A percentile compares a stretch with the other conserved stretches of the same genome.
Evolutionary conservation across 2,888 invertebrate genomes (phyloP).

Genomic region (Tortrix viridana): DNA sequence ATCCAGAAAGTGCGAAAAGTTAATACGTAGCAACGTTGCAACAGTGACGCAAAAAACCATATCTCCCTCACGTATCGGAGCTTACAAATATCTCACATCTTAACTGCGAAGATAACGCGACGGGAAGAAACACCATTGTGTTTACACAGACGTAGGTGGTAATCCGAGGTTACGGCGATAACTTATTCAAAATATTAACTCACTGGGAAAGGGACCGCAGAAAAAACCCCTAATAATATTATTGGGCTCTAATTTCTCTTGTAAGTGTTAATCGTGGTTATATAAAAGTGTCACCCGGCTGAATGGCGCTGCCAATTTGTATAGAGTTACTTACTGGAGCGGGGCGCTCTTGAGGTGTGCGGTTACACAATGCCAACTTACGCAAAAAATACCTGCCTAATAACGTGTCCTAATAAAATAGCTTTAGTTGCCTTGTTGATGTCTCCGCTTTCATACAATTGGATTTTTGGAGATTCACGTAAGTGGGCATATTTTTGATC

Average conservation of each 20-base stretch:
- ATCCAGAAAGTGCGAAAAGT: too few relatives aligned
- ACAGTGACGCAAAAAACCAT: constrained; percentile 39
- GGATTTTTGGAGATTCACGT: constrained; percentile 15
- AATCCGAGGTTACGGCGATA: constrained; percentile 65
- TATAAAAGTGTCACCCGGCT: constrained; percentile 79
- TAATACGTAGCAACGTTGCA: constrained; percentile 1
- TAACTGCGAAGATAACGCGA: constrained; percentile 61
- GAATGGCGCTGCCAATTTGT: constrained; percentile 80
- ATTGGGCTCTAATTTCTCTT: constrained; percentile 85
- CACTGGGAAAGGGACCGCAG: constrained; percentile 57
- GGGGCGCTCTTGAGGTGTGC: constrained; percentile 60
- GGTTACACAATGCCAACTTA: constrained; percentile 62
- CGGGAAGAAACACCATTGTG: constrained; percentile 80
- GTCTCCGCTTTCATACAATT: constrained; percentile 23
- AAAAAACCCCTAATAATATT: constrained; percentile 76
- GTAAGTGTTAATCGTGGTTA: constrained; percentile 76
- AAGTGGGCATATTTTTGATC: constrained; percentile 33
- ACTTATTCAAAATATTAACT: constrained; percentile 65
- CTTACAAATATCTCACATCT: constrained; percentile 63
- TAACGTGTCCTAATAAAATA: constrained; percentile 62
- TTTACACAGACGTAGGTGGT: constrained; percentile 83
- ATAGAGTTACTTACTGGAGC: constrained; percentile 71
- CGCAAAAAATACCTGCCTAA: constrained; percentile 56
- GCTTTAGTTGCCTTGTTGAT: constrained; percentile 28
- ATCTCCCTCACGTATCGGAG: constrained; percentile 56